Conservation (phyloP, 2,797 vertebrate genomes). For the Gymnopithys bicolor region DNA sequence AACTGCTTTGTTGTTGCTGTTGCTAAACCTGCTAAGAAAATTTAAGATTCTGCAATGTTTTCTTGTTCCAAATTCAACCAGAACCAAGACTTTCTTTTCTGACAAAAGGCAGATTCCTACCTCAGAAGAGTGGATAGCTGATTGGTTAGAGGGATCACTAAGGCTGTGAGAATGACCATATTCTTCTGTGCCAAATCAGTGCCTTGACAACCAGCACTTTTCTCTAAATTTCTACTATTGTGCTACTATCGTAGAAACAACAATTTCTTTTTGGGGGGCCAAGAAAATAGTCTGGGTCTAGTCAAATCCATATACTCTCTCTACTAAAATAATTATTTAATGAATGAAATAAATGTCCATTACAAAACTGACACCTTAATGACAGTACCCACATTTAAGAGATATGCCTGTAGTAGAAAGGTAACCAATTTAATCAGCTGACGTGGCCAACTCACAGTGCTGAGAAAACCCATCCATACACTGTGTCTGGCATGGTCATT, state of each 20-base stretch:
- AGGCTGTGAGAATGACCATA: background rate
- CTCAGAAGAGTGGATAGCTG: background rate
- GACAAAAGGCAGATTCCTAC: background rate
- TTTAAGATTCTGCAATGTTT: background rate
- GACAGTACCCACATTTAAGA: background rate
- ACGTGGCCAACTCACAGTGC: background rate
- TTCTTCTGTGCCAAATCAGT: background rate
- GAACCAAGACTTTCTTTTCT: background rate
- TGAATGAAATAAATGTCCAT: background rate
- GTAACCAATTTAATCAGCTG: background rate
- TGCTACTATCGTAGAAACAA: background rate
- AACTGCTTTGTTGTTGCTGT: background rate
- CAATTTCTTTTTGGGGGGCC: background rate
- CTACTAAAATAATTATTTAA: background rate
- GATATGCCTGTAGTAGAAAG: background rate
- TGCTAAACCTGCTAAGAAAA: background rate
- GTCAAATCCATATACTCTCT: background rate
- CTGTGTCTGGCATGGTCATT: background rate
- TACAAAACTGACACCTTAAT: background rate
- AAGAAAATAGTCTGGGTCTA: background rate
- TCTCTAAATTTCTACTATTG: background rate
- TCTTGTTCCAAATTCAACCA: background rate
- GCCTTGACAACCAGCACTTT: background rate
- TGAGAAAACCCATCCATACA: background rate
- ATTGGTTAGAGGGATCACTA: background rate